These are phyloP conservation scores for Eulemur macaco DNA, from an alignment of 2,113 vertebrate species.

Conservation along the genomic window DNA sequence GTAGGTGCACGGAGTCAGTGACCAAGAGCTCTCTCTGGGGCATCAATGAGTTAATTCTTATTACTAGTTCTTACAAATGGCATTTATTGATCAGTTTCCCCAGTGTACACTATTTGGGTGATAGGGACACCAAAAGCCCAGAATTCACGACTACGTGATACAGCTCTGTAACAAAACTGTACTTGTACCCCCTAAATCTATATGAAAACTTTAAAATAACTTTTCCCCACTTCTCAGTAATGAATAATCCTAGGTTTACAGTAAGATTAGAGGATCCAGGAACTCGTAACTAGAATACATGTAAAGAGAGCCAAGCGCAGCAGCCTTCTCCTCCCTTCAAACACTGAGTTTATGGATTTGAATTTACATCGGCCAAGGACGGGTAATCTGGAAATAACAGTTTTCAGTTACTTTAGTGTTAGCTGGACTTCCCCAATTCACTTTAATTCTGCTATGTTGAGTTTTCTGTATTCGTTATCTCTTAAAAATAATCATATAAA, in stretches of 20 bases:
- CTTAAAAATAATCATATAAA: slow-evolving; percentile 69
- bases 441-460: slow-evolving; percentile 67
- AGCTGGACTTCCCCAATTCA: slow-evolving; percentile 58
- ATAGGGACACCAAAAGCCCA: no score
- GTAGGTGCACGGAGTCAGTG: not conserved
- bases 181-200: not conserved
- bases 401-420: slow-evolving; percentile 68
- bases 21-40: not conserved
- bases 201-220: not conserved
- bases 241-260: not conserved
- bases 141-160: no score
- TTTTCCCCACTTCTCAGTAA: not conserved
- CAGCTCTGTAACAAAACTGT: no score
- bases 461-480: slow-evolving; percentile 73
- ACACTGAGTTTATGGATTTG: not conserved
- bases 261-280: not conserved
- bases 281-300: not conserved
- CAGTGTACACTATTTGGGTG: no score
- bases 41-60: not conserved
- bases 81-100: not conserved
- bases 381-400: slow-evolving; percentile 66
- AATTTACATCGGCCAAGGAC: not conserved
- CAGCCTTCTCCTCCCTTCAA: rapidly evolving
- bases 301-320: not conserved
- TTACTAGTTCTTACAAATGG: not conserved